Percentiles rank a stretch among this genome's conserved stretches.
These are phyloP conservation scores for Lithobates pipiens DNA, from an alignment of 2,797 vertebrate genomes.

Conservation along the genomic window DNA sequence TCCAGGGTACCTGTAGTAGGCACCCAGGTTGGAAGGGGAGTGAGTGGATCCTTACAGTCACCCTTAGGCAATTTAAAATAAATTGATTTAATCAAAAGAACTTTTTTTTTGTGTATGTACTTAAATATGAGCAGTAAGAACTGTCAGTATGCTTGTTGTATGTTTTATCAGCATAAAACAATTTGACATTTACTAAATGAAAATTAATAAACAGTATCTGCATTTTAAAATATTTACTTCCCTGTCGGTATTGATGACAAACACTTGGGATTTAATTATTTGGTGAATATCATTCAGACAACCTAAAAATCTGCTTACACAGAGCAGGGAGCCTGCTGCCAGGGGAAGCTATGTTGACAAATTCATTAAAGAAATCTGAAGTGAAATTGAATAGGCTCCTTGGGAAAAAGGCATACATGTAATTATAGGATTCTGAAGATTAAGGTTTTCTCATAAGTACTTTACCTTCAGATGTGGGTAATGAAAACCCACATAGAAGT, in stretches of 20 bases:
- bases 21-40: no score
- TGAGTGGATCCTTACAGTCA: no score
- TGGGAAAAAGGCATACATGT: constrained; percentile 44
- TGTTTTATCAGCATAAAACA: neutral
- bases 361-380: constrained; percentile 56
- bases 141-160: neutral
- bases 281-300: constrained; percentile 19
- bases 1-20: no score
- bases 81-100: no score
- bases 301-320: constrained; percentile 39
- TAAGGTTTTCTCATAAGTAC: constrained; percentile 38
- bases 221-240: neutral
- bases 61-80: no score
- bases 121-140: neutral
- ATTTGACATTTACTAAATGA: neutral
- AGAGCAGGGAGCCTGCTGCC: constrained; percentile 31
- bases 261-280: constrained; percentile 14
- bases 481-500: constrained; percentile 31
- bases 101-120: neutral
- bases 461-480: constrained; percentile 37
- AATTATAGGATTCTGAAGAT: constrained; percentile 48
- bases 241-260: neutral
- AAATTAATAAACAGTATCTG: neutral
- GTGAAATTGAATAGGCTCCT: constrained; percentile 46
- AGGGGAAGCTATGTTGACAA: constrained; percentile 50